Evolutionary conservation across 2,888 invertebrate species (phyloP).

Genomic region (Cylindroiulus punctatus): DNA sequence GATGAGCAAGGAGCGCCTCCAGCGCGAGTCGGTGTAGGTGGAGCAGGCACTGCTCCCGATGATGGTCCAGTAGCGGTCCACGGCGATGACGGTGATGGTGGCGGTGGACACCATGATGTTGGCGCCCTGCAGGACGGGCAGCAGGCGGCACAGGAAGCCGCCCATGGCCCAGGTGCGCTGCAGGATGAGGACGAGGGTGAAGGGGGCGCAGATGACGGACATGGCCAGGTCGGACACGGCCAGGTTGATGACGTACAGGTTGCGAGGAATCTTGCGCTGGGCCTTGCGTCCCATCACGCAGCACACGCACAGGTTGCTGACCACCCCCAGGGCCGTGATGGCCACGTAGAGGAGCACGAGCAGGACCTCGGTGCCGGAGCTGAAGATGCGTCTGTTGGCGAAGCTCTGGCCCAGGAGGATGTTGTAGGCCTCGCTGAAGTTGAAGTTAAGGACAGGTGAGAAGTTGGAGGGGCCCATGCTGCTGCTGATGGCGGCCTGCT

Average conservation of each 20-base stretch:
- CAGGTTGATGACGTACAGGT: slow-evolving; percentile 72
- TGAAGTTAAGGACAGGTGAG: slow-evolving; percentile 47
- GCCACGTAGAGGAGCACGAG: slow-evolving; percentile 36
- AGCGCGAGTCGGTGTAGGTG: too few species aligned
- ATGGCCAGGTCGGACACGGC: slow-evolving; percentile 71
- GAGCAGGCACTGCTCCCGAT: slow-evolving; percentile 65
- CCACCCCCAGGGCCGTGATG: slow-evolving; percentile 13
- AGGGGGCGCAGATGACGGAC: slow-evolving; percentile 72
- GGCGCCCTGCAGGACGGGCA: slow-evolving; percentile 71
- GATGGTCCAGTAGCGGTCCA: slow-evolving; percentile 67
- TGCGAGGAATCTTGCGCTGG: slow-evolving; percentile 59
- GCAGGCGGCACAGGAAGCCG: slow-evolving; percentile 71
- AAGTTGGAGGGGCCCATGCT: neutral
- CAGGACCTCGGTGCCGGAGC: slow-evolving; percentile 34
- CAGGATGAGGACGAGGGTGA: slow-evolving; percentile 70
- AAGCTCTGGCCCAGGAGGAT: neutral
- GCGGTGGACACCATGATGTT: slow-evolving; percentile 73
- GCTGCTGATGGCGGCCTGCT: neutral
- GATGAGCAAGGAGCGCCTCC: neutral
- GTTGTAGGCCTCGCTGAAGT: slow-evolving; percentile 35
- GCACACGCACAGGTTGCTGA: slow-evolving; percentile 39
- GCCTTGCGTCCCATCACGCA: slow-evolving; percentile 42
- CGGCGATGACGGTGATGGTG: slow-evolving; percentile 71
- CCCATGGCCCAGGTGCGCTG: slow-evolving; percentile 71
- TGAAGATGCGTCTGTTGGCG: slow-evolving; percentile 24